Evolutionary conservation across 1,140 invertebrate species (phyloP).

Genomic region (Brachionus rubens): DNA sequence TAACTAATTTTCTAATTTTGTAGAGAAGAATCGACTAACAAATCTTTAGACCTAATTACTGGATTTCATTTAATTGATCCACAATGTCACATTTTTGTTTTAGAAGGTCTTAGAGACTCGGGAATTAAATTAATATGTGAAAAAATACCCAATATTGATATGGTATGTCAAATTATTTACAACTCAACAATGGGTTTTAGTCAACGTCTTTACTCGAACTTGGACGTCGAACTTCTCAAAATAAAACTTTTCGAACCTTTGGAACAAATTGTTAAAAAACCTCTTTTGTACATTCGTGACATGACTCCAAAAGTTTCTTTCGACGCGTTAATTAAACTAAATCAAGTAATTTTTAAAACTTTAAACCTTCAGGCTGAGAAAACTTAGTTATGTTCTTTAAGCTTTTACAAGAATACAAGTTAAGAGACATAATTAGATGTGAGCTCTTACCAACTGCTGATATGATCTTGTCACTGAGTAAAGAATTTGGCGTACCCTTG

Average conservation of each 20-base stretch:
- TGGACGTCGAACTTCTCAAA: conserved; percentile 57
- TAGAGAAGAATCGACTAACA: conserved; percentile 47
- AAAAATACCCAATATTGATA: conserved; percentile 46
- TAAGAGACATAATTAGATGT: conserved; percentile 52
- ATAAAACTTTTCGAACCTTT: conserved; percentile 59
- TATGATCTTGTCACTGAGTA: conserved; percentile 58
- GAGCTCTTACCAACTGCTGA: conserved; percentile 57
- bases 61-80: conserved; percentile 60
- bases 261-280: conserved; percentile 54
- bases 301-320: conserved; percentile 59
- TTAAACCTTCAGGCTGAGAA: background rate
- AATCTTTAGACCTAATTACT: conserved; percentile 56
- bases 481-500: conserved; percentile 59
- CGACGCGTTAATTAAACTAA: conserved; percentile 54
- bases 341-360: conserved; percentile 51
- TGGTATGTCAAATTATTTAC: conserved; percentile 56
- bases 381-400: background rate
- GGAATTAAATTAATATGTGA: conserved; percentile 54
- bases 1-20: background rate
- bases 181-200: conserved; percentile 57
- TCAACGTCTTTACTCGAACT: conserved; percentile 55
- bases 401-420: conserved; percentile 49
- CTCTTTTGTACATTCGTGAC: conserved; percentile 58
- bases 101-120: conserved; percentile 55
- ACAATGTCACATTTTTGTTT: conserved; percentile 56